Conservation (phyloP, 2,113 vertebrate species). For the Neoarius graeffei region DNA sequence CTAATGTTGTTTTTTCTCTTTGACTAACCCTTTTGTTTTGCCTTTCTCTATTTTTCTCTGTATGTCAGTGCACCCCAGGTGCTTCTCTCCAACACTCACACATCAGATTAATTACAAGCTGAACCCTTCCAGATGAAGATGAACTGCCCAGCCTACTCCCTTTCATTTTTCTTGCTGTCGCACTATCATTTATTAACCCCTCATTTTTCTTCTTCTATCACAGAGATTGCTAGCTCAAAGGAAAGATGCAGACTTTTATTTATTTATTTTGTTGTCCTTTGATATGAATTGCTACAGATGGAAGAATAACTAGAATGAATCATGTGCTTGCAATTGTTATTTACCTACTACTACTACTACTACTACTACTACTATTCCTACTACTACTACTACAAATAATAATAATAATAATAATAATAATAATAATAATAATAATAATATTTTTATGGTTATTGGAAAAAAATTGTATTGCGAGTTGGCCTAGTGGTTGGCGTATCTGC, state of each 20-base stretch:
- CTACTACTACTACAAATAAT: too few relatives aligned
- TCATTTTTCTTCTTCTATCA: conserved; percentile 23
- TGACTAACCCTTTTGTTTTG: neutral
- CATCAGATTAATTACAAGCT: conserved; percentile 46
- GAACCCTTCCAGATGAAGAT: conserved; percentile 29
- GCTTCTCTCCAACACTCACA: conserved; percentile 14
- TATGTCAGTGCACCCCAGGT: conserved; percentile 13
- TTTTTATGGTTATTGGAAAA: too few relatives aligned
- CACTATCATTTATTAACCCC: conserved; percentile 15
- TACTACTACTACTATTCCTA: too few relatives aligned
- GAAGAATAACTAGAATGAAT: neutral
- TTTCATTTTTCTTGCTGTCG: conserved; percentile 8
- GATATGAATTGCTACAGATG: neutral
- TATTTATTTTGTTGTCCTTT: neutral
- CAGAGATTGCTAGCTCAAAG: neutral
- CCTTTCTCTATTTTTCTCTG: neutral
- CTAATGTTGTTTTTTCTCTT: neutral
- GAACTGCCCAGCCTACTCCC: neutral
- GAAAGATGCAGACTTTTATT: neutral
- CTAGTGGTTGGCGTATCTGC: too few relatives aligned
- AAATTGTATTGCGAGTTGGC: too few relatives aligned
- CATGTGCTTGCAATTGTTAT: neutral
- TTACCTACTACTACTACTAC: neutral
- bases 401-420: too few relatives aligned
- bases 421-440: too few relatives aligned